Base-by-base conservation (phyloP, 92 coral and sea anemone genomes). In the Blastomussa wellsi region DNA sequence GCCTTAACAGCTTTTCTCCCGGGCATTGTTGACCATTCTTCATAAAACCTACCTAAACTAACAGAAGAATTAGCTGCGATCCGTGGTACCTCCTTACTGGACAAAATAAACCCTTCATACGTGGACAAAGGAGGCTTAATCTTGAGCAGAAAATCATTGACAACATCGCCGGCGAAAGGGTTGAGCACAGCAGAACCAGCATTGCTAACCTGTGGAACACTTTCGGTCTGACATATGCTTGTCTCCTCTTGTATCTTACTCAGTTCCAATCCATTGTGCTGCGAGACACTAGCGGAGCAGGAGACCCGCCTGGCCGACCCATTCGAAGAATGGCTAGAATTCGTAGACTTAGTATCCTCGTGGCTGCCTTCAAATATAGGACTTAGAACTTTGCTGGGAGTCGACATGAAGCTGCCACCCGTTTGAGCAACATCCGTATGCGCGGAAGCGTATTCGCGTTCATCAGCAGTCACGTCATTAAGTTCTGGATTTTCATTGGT, bases 341-440 rank as follows among this genome's bases (percentile, higher is more conserved):
- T 81, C 28, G 85, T 76, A 44, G 88, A 91, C 69, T 88, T 91
- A 0, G 88, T 70, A 70, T 95, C 98, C 87, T 96, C 99, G 60
- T 96, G 93, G 72, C 99, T 96, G 48, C 97, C 81, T 60, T 96
- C 99, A 51, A 96, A 79, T 72, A 96, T 96, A 29, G 99, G 99
- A 82, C 99, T 96, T 79, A 96, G 64, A 7, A 82, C 87, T 72
- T 95, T 84, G 69, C 91, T 91, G 36, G 98, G 98, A 3, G 98
- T 89, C 57, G 94, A 93, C 29, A 84, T 80, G 39, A 94, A 94
- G 70, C 90, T 86, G 48, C 85, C 55, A 22, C 79, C 74, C 9
- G 65, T 53, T 76, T 87, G 86, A 1, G 69, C 89, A 51, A 15
- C 59, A 10, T 51, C 31, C 19, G 67, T 71, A 38, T 70, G 85